Conservation (phyloP, 2,113 vertebrate species). For the Passer montanus region DNA sequence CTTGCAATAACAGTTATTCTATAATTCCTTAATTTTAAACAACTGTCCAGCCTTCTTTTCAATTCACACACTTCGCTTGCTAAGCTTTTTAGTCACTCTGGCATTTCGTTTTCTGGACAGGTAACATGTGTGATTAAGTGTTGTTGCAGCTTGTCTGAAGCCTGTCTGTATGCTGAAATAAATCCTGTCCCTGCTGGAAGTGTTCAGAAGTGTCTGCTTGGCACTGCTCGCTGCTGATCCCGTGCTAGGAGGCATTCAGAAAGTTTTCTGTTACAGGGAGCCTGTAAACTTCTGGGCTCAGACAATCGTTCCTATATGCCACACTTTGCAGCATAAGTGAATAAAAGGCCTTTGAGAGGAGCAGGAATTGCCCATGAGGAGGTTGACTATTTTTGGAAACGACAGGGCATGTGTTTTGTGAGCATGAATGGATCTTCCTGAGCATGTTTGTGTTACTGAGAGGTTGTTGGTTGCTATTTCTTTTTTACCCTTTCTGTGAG, state of each 20-base stretch:
- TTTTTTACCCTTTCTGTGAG: conserved; percentile 9
- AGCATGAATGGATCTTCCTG: conserved; percentile 67
- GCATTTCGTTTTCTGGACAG: conserved; percentile 22
- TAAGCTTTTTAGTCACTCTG: neutral
- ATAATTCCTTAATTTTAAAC: neutral
- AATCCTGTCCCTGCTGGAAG: conserved; percentile 27
- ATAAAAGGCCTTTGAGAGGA: conserved; percentile 58
- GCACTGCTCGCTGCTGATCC: neutral
- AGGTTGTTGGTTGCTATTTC: neutral
- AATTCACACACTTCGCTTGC: neutral
- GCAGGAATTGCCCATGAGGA: conserved; percentile 45
- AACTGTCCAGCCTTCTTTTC: conserved; percentile 10
- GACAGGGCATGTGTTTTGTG: conserved; percentile 43
- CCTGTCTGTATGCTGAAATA: neutral
- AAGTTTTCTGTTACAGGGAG: conserved; percentile 41
- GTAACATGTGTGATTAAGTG: neutral
- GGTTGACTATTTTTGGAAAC: conserved; percentile 62
- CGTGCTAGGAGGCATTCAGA: neutral
- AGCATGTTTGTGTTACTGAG: conserved; percentile 59
- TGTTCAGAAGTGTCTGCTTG: conserved; percentile 1
- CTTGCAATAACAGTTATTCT: neutral
- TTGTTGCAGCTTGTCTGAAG: conserved; percentile 46
- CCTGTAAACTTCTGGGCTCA: conserved; percentile 26
- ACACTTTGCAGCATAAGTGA: conserved; percentile 26
- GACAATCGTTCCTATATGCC: conserved; percentile 49